Evolutionary conservation across 2,113 vertebrate genomes (phyloP), one percentile per base, ranked within the genome.

Genomic region (Boulengeromyrus knoepffleri): DNA sequence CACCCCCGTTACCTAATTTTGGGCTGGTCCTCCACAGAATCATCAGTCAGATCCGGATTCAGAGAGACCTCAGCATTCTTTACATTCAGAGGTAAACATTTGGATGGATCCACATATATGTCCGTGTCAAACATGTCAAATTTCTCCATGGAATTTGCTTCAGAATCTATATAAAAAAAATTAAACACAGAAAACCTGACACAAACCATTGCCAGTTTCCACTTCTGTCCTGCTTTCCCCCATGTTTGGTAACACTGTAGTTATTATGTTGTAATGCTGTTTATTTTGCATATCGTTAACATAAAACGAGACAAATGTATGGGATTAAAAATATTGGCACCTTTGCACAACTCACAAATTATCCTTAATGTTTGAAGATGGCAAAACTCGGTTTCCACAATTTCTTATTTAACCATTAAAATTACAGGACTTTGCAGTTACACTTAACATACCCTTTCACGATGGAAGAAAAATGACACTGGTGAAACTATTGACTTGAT

Each of bases 1-100:
- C 3, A 1, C 50, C 17, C 53, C 53, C 5, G 89, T 93, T 91
- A 96, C 96, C 94, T 93, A 90, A 95, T 94, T 0, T 93, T 74
- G 49, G 94, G 90, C 42, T 74, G 92, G 27, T 17, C 90, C 2
- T 93, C 91, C 7, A 36, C 13, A 2, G 0, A 19, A 39, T 93
- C 93, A 0, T 88, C 2, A 49, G 15, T 24, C 5, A 89, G 36
- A 74, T 93, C 92, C 8, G 83, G 91, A 0, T 88, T 42, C 13
- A 49, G 45, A 66, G 90, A 90, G 90, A 88, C 91, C 53, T 93
- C 93, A 0, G 92, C 92, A 1, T 94, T 93, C 1, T 89, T 89
- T 66, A 50, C 2, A 0, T 94, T 90, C 17, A 89, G 90, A 3
- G 74, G 88, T 15, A 7, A 90, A 88, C 39, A 47, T 88, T 3